Evolutionary conservation across 2,888 invertebrate genomes (phyloP), one percentile per base, ranked within the genome.

Genomic region (Trissonchulus sp.): DNA sequence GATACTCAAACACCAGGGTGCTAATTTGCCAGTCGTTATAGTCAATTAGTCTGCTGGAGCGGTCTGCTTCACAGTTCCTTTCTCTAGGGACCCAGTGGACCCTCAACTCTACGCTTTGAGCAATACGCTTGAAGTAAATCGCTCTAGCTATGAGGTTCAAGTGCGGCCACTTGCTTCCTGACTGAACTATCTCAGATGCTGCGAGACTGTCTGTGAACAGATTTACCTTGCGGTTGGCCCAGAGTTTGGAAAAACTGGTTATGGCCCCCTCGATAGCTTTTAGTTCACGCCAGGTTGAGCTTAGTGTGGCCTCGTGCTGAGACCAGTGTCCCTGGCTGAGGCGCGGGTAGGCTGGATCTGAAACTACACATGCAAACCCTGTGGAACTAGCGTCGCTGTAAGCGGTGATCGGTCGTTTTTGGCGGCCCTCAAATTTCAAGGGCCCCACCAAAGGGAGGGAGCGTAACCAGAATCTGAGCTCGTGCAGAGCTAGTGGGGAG

Each of bases 21-120:
- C 60, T 60, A 60, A 60, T n/a, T n/a, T 18, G n/a, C 60, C 60
- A 60, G 60, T 60, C 60, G n/a, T 60, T n/a, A 18, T n/a, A 60
- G n/a, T 60, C 60, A 18, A n/a, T 18, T 18, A 60, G n/a, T n/a
- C n/a, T 60, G n/a, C 60, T 60, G 60, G 18, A 60, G n/a, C 18
- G 18, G n/a, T 60, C 60, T 18, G n/a, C 60, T 60, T 18, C 60
- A 18, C 18, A 18, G n/a, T 60, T 60, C 60, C n/a, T 18, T 18
- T 18, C 60, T n/a, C 60, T 60, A 18, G 60, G 60, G 18, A 60
- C 60, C 60, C 60, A 60, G 18, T 60, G 18, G 18, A 60, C 60
- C n/a, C n/a, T n/a, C 60, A 60, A 60, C 18, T n/a, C 18, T 60
- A 60, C n/a, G 18, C n/a, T 60, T n/a, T 60, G 60, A n/a, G 18